Evolutionary conservation across 1,140 invertebrate genomes (phyloP).

Genomic region (Meteorus sp.): DNA sequence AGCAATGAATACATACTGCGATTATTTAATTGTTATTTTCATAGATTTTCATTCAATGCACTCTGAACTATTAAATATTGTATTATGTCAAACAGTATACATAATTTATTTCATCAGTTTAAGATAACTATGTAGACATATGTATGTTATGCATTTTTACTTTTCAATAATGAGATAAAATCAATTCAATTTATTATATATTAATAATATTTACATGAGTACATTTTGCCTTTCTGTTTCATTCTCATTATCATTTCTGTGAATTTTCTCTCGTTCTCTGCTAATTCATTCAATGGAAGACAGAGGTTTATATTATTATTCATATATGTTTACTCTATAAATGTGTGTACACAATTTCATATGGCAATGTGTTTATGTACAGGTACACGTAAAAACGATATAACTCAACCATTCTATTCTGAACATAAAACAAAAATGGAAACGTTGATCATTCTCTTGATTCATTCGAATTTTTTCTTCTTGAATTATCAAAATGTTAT

Average conservation of each 20-base stretch:
- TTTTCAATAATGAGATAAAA: constrained; percentile 9
- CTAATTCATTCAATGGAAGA: constrained; percentile 54
- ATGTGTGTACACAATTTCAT: constrained; percentile 18
- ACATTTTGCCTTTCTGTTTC: constrained; percentile 27
- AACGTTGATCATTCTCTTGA: constrained; percentile 1
- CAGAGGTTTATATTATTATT: constrained; percentile 48
- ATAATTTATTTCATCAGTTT: no score
- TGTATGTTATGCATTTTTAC: constrained; percentile 20
- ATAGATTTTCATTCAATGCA: no score
- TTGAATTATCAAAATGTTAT: neutral
- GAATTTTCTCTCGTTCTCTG: constrained; percentile 19
- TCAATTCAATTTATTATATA: neutral
- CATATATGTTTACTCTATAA: constrained; percentile 31
- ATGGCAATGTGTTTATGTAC: constrained; percentile 21
- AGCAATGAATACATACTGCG: no score
- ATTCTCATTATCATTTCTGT: constrained; percentile 17
- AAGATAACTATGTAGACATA: neutral
- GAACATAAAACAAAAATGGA: no score
- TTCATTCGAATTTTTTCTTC: no score
- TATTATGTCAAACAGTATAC: no score
- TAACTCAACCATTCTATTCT: constrained; percentile 10
- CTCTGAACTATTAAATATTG: no score
- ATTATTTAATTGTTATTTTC: no score
- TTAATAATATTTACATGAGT: constrained; percentile 35
- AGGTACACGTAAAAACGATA: constrained; percentile 22